Percentiles rank a stretch among this genome's conserved stretches.
Conservation (phyloP, 2,113 vertebrate species). For the Buteo buteo region DNA sequence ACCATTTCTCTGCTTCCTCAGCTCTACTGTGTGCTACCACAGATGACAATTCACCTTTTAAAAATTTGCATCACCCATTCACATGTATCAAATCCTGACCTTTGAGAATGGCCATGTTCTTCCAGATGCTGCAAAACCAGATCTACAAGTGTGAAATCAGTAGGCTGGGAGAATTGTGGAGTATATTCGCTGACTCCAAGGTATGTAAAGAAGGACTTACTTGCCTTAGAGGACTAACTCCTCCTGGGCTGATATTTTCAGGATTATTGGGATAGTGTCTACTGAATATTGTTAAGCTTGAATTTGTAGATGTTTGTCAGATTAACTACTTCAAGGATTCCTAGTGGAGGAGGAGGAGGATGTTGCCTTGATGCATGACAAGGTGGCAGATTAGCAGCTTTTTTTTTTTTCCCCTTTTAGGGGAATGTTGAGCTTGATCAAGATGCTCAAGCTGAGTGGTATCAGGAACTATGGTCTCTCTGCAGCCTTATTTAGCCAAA, state of each 20-base stretch:
- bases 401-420: not conserved
- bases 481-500: not conserved
- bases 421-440: not conserved
- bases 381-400: not conserved
- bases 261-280: not conserved
- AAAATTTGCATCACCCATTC: not conserved
- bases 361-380: not conserved
- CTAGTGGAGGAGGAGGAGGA: not conserved
- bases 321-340: not conserved
- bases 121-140: not conserved
- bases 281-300: not conserved
- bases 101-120: not conserved
- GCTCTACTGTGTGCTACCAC: not conserved
- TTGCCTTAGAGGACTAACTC: not conserved
- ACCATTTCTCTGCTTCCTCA: not conserved
- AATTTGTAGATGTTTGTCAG: not conserved
- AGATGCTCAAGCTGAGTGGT: not conserved
- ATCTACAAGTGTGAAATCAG: not conserved
- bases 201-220: not conserved
- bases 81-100: not conserved
- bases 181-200: not conserved
- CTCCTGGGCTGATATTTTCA: not conserved
- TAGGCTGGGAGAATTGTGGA: not conserved
- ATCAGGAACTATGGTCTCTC: not conserved
- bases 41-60: not conserved